Base-by-base conservation (phyloP, 2,888 invertebrate genomes). In the Eucriotettix oculatus region DNA sequence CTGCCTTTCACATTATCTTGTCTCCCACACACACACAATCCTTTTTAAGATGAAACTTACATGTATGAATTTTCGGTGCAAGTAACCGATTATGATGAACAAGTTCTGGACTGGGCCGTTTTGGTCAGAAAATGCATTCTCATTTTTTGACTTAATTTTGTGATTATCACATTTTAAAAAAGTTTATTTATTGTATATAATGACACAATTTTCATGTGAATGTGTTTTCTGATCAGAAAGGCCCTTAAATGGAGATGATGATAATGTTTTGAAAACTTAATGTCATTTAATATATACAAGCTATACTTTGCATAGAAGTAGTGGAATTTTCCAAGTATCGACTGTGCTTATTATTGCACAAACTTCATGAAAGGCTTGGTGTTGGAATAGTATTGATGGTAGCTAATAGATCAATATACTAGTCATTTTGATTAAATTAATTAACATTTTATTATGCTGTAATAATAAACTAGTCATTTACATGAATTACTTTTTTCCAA, bases 271-370 rank as follows among this genome's bases (percentile, higher is more conserved):
- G 29, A 29, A 29, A 29, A 29, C 29, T 29, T 29, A 29, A 29
- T 29, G 29, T 29, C 29, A 29, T 29, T 17, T 40, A 57, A 58
- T 54, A 54, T 76, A 73, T 86, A 87, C 86, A 86, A 86, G 84
- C 87, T 87, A 87, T 87, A 87, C 87, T 88, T 87, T 87, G 87
- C 87, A 87, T 87, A 86, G 85, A 87, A 86, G 84, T 87, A 87
- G 86, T 87, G 86, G 82, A 84, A 64, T 86, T 86, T 86, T 86
- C 85, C 85, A 80, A 81, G 78, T 79, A 78, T 29, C 29, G 78
- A 78, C 67, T 52, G 56, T 66, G 68, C 65, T 68, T 70, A 53
- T 48, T 41, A 41, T 42, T 44, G 12, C 48, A 48, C 48, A 9
- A 48, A 48, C n/a, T 48, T 48, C 48, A 48, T 48, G 29, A 29